phyloP scores from a whole-genome alignment of 2,888 invertebrate species.

The Drosophila nr. perissopoda region DNA sequence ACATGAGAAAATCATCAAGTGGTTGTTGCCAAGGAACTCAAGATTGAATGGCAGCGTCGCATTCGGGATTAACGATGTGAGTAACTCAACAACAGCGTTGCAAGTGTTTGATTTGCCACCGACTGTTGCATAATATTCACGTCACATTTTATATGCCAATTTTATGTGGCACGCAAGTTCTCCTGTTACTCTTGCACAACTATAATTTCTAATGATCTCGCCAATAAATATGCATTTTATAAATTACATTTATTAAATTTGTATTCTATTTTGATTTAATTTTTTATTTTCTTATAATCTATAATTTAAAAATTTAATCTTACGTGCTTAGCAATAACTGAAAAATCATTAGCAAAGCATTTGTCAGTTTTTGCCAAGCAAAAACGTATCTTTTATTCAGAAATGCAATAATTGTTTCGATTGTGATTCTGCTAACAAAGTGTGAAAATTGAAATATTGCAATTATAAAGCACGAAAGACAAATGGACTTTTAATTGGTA shows the following conservation, averaged over 20 bases:
- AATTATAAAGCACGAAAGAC: slow-evolving; percentile 23
- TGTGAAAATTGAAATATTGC: slow-evolving; percentile 23
- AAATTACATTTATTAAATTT: too few relatives aligned
- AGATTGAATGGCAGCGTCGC: not conserved
- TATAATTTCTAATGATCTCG: too few relatives aligned
- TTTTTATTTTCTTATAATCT: too few relatives aligned
- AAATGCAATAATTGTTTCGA: not conserved
- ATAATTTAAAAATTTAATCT: too few relatives aligned
- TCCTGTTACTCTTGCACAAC: too few relatives aligned
- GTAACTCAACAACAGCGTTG: slow-evolving; percentile 2
- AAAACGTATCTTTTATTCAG: not conserved
- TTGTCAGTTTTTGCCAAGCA: not conserved
- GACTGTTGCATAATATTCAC: not conserved
- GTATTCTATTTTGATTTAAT: too few relatives aligned
- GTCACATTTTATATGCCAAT: not conserved
- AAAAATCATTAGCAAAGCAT: not conserved
- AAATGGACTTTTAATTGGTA: slow-evolving; percentile 25
- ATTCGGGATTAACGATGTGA: slow-evolving; percentile 16
- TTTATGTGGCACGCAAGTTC: not conserved
- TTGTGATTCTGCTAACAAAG: slow-evolving; percentile 1
- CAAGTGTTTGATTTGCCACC: not conserved
- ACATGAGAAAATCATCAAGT: slow-evolving; percentile 6
- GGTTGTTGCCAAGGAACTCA: not conserved
- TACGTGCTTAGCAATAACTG: not conserved
- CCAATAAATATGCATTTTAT: too few relatives aligned